These are phyloP conservation scores for Astur gentilis DNA, from an alignment of 2,113 vertebrate genomes.

Conservation along the genomic window DNA sequence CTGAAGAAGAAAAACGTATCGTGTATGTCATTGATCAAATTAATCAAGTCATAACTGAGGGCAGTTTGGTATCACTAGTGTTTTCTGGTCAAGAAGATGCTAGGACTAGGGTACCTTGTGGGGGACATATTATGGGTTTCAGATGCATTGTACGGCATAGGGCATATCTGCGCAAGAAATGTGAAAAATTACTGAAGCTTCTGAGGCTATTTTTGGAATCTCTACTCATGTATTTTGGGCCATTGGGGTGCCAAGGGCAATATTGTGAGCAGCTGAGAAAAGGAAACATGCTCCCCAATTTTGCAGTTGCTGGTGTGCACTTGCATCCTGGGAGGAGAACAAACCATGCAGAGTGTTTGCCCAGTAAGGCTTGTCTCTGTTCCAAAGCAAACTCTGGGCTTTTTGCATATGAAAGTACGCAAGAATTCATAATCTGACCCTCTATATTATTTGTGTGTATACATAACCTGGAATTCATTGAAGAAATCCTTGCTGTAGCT, in stretches of 20 bases:
- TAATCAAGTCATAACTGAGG: background rate
- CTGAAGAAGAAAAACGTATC: background rate
- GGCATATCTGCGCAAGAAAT: background rate
- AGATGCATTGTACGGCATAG: background rate
- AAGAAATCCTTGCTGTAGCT: background rate
- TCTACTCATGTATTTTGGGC: background rate
- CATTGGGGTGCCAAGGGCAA: constrained; percentile 4
- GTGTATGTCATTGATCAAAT: background rate
- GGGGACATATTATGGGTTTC: background rate
- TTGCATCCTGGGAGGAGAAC: constrained; percentile 34
- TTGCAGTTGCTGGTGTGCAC: background rate
- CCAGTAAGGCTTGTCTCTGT: background rate
- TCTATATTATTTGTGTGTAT: background rate
- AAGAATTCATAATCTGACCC: constrained; percentile 3
- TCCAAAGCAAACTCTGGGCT: constrained; percentile 50
- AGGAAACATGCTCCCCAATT: background rate
- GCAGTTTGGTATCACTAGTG: background rate
- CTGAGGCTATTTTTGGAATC: background rate
- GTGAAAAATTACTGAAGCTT: background rate
- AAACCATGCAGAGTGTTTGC: background rate
- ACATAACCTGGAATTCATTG: constrained; percentile 25
- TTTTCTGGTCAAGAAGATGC: background rate
- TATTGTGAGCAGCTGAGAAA: constrained; percentile 6
- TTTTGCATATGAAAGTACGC: background rate
- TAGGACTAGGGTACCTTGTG: background rate